Conservation (phyloP, 2,797 vertebrate genomes). For the Pseudochromis fuscus region DNA sequence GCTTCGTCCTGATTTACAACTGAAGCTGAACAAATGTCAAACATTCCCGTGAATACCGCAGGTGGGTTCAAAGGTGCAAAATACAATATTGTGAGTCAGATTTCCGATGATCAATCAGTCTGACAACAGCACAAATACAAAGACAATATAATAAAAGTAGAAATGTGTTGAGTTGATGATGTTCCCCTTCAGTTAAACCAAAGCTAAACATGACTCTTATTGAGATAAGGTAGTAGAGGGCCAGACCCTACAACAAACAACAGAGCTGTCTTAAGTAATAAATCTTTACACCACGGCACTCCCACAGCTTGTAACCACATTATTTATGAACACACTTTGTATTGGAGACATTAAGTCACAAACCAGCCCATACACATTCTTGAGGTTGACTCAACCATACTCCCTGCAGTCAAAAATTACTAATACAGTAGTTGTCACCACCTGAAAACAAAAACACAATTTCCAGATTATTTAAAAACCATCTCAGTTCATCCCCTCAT, state of each 20-base stretch:
- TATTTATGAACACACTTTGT: slow-evolving; percentile 49
- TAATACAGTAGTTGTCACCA: slow-evolving; percentile 31
- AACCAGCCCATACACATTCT: slow-evolving; percentile 61
- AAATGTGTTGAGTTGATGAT: background rate
- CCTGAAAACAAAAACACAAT: slow-evolving; percentile 6
- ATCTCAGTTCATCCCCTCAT: slow-evolving; percentile 11
- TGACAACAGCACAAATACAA: background rate
- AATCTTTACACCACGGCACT: slow-evolving; percentile 19
- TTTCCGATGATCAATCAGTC: background rate
- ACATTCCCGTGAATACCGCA: background rate
- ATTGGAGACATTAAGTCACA: slow-evolving; percentile 54
- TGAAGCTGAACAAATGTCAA: slow-evolving; percentile 29
- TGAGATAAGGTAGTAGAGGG: background rate
- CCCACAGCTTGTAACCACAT: slow-evolving; percentile 11
- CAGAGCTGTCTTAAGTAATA: background rate
- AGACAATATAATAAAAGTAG: background rate
- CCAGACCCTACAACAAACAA: slow-evolving; percentile 23
- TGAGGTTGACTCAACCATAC: slow-evolving; percentile 47
- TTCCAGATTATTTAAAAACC: background rate
- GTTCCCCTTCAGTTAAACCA: background rate
- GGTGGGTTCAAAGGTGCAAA: slow-evolving; percentile 27
- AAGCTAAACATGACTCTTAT: background rate
- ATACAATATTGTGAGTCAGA: background rate
- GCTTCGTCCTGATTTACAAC: slow-evolving; percentile 57
- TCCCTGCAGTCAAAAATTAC: slow-evolving; percentile 27